Evolutionary conservation across 1,140 invertebrate species (phyloP).

Genomic region (Apis dorsata): DNA sequence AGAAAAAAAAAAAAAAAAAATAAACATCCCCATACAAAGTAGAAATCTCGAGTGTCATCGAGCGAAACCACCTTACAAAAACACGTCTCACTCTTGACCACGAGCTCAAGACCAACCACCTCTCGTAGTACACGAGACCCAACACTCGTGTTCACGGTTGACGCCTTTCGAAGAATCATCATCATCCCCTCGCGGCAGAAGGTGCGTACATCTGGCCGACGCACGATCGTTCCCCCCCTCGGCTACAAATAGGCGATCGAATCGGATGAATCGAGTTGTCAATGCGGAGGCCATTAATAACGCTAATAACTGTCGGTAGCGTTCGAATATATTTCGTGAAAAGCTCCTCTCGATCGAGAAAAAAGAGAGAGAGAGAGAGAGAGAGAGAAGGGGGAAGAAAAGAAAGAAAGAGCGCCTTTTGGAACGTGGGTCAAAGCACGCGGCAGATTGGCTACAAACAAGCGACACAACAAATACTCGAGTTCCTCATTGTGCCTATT

Average conservation of each 20-base stretch:
- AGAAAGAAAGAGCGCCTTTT: conserved; percentile 29
- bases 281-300: conserved; percentile 76
- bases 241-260: conserved; percentile 55
- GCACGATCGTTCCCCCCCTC: conserved; percentile 39
- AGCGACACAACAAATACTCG: conserved; percentile 79
- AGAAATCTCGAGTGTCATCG: not conserved
- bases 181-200: conserved; percentile 25
- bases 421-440: conserved; percentile 64
- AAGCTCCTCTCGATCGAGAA: conserved; percentile 20
- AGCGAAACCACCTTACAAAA: not conserved
- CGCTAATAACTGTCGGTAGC: conserved; percentile 76
- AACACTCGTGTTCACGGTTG: conserved; percentile 20
- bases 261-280: conserved; percentile 65
- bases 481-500: conserved; percentile 71
- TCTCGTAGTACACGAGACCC: not conserved
- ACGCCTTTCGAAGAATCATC: conserved; percentile 31
- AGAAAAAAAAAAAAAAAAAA: not conserved
- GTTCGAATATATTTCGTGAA: conserved; percentile 52
- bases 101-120: not conserved
- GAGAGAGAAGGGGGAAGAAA: not conserved
- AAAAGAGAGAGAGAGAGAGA: not conserved
- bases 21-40: not conserved
- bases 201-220: conserved; percentile 56
- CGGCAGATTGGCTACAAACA: conserved; percentile 76
- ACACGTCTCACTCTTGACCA: not conserved